Evolutionary conservation across 2,888 invertebrate genomes (phyloP).

Genomic region (Campoletis raptor): DNA sequence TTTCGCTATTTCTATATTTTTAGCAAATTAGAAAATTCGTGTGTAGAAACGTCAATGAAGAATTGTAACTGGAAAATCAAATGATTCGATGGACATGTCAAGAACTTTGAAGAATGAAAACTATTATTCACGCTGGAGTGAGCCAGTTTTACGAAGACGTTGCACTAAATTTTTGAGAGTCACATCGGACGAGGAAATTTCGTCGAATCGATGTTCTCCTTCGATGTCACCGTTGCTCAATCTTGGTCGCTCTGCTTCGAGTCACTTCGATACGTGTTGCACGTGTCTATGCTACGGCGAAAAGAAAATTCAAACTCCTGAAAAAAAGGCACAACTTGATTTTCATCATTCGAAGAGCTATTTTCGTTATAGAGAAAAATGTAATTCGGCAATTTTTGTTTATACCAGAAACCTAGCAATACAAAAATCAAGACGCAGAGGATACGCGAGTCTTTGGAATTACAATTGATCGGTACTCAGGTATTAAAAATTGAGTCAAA

Average conservation of each 20-base stretch:
- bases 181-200: conserved; percentile 71
- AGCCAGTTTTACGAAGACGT: conserved; percentile 68
- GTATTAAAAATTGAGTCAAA: not conserved
- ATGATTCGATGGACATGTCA: conserved; percentile 67
- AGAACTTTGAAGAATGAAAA: conserved; percentile 56
- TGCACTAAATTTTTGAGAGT: conserved; percentile 56
- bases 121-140: conserved; percentile 70
- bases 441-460: conserved; percentile 69
- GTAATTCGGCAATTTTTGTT: not conserved
- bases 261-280: conserved; percentile 46
- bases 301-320: conserved; percentile 52
- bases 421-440: conserved; percentile 59
- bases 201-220: conserved; percentile 63
- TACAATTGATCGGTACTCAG: conserved; percentile 72
- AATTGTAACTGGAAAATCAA: conserved; percentile 11
- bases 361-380: not conserved
- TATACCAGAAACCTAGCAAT: conserved; percentile 41
- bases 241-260: conserved; percentile 13
- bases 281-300: conserved; percentile 60
- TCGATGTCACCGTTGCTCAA: conserved; percentile 65
- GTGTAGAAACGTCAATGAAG: conserved; percentile 29
- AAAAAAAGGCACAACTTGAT: conserved; percentile 50
- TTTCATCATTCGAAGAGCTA: not conserved
- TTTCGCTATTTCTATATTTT: not conserved
- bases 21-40: not conserved